These are phyloP conservation scores for Drosophila miranda DNA, from an alignment of 1,140 invertebrate species.

Conservation along the genomic window DNA sequence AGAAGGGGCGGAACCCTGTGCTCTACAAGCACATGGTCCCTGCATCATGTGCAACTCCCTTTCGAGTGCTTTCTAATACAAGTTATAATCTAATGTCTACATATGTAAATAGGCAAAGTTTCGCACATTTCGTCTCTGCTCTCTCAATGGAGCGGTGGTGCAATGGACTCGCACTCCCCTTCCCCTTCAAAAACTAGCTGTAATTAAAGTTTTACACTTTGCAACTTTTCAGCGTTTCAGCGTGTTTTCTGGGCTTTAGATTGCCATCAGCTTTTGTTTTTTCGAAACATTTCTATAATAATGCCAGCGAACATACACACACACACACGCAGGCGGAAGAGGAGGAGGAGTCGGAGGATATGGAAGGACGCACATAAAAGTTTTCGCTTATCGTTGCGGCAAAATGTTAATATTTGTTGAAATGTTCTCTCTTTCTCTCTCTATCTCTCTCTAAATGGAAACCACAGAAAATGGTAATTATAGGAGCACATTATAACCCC, in stretches of 20 bases:
- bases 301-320: slow-evolving; percentile 44
- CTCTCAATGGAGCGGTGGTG: no score
- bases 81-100: slow-evolving; percentile 77
- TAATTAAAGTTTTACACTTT: slow-evolving; percentile 76
- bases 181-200: slow-evolving; percentile 23
- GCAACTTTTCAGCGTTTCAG: slow-evolving; percentile 74
- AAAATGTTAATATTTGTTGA: slow-evolving; percentile 78
- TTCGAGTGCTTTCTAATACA: slow-evolving; percentile 50
- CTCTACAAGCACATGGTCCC: background rate
- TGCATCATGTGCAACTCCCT: slow-evolving; percentile 1
- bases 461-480: slow-evolving; percentile 77
- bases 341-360: slow-evolving; percentile 9
- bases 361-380: slow-evolving; percentile 50
- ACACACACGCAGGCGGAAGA: background rate
- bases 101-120: slow-evolving; percentile 73
- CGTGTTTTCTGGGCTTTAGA: slow-evolving; percentile 70
- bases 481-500: slow-evolving; percentile 32
- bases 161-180: no score
- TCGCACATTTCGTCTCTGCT: slow-evolving; percentile 18
- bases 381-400: slow-evolving; percentile 74
- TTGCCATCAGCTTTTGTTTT: slow-evolving; percentile 71
- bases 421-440: slow-evolving; percentile 37
- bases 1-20: background rate
- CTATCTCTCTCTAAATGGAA: slow-evolving; percentile 65
- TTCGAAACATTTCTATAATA: slow-evolving; percentile 77